phyloP scores from a whole-genome alignment of 2,888 invertebrate species.

The Mactromeris polynyma region DNA sequence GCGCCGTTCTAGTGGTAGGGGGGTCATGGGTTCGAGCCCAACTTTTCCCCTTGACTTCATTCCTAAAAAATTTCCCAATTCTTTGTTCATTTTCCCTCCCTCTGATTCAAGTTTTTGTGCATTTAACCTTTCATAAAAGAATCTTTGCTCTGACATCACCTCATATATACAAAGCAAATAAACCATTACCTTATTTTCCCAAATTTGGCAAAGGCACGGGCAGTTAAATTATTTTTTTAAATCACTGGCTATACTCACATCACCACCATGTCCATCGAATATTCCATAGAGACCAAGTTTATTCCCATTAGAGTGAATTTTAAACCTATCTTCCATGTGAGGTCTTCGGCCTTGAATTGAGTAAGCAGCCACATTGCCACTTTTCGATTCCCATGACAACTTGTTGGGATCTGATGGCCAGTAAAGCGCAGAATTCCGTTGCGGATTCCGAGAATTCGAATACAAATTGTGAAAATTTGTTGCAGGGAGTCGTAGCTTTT shows the following conservation, averaged over 20 bases:
- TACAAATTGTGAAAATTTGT: constrained; percentile 5
- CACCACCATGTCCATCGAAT: constrained; percentile 98
- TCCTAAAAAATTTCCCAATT: too few relatives aligned
- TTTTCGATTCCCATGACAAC: constrained; percentile 92
- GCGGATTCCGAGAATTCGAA: neutral
- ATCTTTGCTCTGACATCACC: too few relatives aligned
- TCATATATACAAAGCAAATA: too few relatives aligned
- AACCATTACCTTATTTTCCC: too few relatives aligned
- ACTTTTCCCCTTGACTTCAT: too few relatives aligned
- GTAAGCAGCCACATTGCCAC: constrained; percentile 93
- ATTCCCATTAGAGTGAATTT: constrained; percentile 94
- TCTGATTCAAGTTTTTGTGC: too few relatives aligned
- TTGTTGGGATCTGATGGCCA: constrained; percentile 71
- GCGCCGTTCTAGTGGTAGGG: too few relatives aligned
- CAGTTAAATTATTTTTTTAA: too few relatives aligned
- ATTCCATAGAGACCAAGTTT: constrained; percentile 96
- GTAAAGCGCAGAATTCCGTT: constrained; percentile 34
- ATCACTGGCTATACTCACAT: constrained; percentile 89
- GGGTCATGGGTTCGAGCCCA: too few relatives aligned
- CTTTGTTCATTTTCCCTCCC: too few relatives aligned
- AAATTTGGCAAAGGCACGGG: too few relatives aligned
- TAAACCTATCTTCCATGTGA: constrained; percentile 98
- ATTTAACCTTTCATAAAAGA: too few relatives aligned
- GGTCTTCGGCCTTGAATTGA: constrained; percentile 96
- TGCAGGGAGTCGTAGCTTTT: constrained; percentile 37